Evolutionary conservation across 2,888 invertebrate genomes (phyloP), one percentile per base, ranked within the genome.

Genomic region (Marasmarcha lunaedactyla): DNA sequence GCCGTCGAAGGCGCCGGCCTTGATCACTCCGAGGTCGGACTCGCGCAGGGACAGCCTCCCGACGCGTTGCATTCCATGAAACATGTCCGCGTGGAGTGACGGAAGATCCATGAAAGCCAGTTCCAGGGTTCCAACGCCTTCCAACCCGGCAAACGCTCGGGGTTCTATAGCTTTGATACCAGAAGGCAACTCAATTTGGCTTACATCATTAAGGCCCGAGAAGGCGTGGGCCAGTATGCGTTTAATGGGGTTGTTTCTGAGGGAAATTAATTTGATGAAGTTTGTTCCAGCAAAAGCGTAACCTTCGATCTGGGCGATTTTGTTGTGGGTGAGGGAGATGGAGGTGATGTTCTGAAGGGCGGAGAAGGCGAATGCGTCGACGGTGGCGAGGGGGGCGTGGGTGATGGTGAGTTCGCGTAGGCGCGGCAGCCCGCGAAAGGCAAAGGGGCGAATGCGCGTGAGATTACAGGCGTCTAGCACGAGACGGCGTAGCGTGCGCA

Each of bases 391-490:
- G 1, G 92, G 93, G 9, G 96, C 95, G 55, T 94, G 90, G 60
- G 94, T 94, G 49, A 97, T 93, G 51, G 93, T 91, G 33, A 94
- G 87, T 59, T 89, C 93, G 57, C 87, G 87, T 5, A 97, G 86
- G 10, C 91, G 87, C 2, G 89, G 89, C 39, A 96, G 72, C 7
- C 94, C 94, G 15, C 92, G 89, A 71, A 97, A 95, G 39, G 95
- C 93, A 67, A 94, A 93, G 38, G 92, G 91, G 54, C 92, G 69
- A 52, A 96, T 91, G 46, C 88, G 86, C 38, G 90, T 88, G 50
- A 97, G 91, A 68, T 94, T 92, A 83, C 97, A 97, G 50, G 91
- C 91, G 67, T 95, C 94, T 54, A 97, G 86, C 10, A 89, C 91
- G 36, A 97, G 88, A 55, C 94, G 93, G 48, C 91, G 88, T 45